Evolutionary conservation across 2,797 vertebrate species (phyloP).

Genomic region (Chelon auratus): DNA sequence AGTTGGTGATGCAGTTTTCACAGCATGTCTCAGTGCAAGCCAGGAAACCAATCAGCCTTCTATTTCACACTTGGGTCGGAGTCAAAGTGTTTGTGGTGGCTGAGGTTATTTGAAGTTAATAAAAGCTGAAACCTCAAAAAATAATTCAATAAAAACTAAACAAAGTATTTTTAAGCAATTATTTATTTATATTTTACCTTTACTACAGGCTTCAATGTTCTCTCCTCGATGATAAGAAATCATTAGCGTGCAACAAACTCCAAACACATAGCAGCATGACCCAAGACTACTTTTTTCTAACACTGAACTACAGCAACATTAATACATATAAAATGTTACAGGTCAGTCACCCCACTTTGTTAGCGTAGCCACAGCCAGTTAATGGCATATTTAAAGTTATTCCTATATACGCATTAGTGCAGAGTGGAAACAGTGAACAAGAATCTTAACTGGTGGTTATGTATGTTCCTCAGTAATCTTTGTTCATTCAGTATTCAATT

Average conservation of each 20-base stretch:
- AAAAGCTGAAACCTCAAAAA: constrained; percentile 14
- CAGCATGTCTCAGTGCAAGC: constrained; percentile 18
- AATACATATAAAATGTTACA: neutral
- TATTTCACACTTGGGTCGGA: constrained; percentile 35
- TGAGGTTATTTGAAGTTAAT: constrained; percentile 15
- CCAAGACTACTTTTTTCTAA: neutral
- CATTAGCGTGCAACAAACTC: neutral
- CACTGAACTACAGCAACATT: neutral
- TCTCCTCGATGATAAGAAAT: neutral
- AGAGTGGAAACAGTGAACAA: neutral
- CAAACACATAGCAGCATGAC: neutral
- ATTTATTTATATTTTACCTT: neutral
- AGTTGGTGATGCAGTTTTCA: constrained; percentile 5
- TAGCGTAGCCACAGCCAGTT: neutral
- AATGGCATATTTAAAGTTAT: neutral
- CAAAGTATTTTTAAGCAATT: neutral
- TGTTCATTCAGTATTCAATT: too few species aligned
- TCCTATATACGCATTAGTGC: neutral
- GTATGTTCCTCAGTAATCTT: too few species aligned
- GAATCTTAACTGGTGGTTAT: neutral
- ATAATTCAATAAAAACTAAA: neutral
- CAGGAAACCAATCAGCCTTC: constrained; percentile 34
- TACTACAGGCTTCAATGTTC: neutral
- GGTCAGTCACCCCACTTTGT: neutral
- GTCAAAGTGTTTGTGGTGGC: constrained; percentile 10